These are phyloP conservation scores for Drosophila mulleri DNA, from an alignment of 2,888 invertebrate genomes.

Conservation along the genomic window DNA sequence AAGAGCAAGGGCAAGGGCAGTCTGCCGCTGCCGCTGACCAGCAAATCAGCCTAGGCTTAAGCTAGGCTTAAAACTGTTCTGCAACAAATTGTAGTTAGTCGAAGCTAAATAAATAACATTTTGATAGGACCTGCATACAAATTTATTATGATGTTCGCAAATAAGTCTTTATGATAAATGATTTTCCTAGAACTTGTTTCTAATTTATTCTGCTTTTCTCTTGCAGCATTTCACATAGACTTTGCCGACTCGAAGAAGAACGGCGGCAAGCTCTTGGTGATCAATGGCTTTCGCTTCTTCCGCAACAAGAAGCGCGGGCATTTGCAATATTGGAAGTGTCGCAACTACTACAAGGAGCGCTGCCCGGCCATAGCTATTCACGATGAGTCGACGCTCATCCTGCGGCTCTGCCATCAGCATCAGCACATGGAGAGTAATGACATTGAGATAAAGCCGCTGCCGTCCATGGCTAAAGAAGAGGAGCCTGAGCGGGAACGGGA, in stretches of 20 bases:
- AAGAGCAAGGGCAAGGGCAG: slow-evolving; percentile 9
- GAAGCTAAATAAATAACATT: slow-evolving; percentile 49
- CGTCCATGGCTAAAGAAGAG: slow-evolving; percentile 35
- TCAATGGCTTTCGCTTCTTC: slow-evolving; percentile 85
- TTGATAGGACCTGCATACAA: slow-evolving; percentile 20
- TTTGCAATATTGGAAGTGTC: slow-evolving; percentile 85
- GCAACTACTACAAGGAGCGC: slow-evolving; percentile 85
- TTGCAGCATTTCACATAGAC: slow-evolving; percentile 83
- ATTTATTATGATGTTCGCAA: not conserved
- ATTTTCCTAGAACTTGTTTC: no score
- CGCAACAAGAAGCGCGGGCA: slow-evolving; percentile 85
- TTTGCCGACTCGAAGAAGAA: slow-evolving; percentile 85
- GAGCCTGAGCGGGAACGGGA: not conserved
- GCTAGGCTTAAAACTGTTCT: slow-evolving; percentile 21
- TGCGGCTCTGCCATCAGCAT: slow-evolving; percentile 84
- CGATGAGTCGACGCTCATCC: slow-evolving; percentile 83
- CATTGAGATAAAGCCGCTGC: slow-evolving; percentile 82
- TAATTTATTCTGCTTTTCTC: slow-evolving; percentile 5
- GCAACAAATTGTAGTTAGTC: slow-evolving; percentile 30
- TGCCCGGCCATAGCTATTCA: slow-evolving; percentile 85
- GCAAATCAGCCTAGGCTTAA: slow-evolving; percentile 45
- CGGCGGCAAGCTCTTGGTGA: slow-evolving; percentile 84
- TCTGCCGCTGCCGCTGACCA: slow-evolving; percentile 11
- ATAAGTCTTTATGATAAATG: not conserved
- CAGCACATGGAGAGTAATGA: slow-evolving; percentile 83